A percentile compares a stretch with the other conserved stretches of the same genome.
phyloP scores from a whole-genome alignment of 2,888 invertebrate species.

The Thalpophila matura region DNA sequence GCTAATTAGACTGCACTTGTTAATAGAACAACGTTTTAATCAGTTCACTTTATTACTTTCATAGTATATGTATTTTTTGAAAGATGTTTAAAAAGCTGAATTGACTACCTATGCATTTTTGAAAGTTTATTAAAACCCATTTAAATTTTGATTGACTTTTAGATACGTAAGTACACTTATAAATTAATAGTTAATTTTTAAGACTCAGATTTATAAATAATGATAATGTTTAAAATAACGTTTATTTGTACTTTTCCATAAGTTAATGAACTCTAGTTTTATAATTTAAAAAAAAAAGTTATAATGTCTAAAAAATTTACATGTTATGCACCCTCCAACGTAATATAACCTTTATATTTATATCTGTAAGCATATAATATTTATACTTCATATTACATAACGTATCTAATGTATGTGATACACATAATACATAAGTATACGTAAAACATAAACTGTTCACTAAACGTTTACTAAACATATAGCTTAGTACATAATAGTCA shows the following conservation, averaged over 20 bases:
- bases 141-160: constrained; percentile 1
- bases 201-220: too few relatives aligned
- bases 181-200: neutral
- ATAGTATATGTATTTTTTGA: constrained; percentile 1
- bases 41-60: constrained; percentile 8
- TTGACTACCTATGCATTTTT: neutral
- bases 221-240: too few relatives aligned
- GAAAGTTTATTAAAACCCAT: neutral
- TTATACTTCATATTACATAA: too few relatives aligned
- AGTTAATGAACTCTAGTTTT: too few relatives aligned
- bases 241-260: too few relatives aligned
- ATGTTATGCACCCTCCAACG: too few relatives aligned
- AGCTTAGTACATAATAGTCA: neutral
- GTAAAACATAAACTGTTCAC: neutral
- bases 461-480: neutral
- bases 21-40: constrained; percentile 32
- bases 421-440: too few relatives aligned
- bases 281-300: too few relatives aligned
- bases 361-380: too few relatives aligned
- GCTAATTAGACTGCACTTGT: constrained; percentile 47
- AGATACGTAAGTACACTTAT: neutral
- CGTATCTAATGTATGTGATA: too few relatives aligned
- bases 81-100: neutral
- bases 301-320: too few relatives aligned
- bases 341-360: too few relatives aligned